Conservation (phyloP, 2,797 vertebrate genomes). For the Sebastes taczanowskii region DNA sequence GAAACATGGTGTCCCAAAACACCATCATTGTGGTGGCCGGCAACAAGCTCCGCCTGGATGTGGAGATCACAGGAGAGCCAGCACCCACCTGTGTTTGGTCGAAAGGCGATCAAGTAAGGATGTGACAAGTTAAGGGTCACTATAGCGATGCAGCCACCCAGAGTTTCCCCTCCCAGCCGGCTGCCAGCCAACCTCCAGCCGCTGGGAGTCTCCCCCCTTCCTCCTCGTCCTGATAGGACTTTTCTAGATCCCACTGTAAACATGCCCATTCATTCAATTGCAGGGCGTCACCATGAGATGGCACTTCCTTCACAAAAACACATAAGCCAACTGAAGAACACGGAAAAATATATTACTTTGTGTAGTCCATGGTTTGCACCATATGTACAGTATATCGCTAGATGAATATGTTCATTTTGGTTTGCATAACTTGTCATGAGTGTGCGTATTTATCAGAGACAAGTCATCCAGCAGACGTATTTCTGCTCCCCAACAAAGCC, state of each 20-base stretch:
- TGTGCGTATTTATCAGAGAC: no score
- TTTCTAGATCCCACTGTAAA: not conserved
- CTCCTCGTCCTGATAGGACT: not conserved
- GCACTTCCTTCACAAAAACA: no score
- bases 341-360: no score
- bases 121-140: not conserved
- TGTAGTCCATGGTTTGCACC: no score
- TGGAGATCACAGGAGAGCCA: conserved; percentile 91
- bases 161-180: not conserved
- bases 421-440: no score
- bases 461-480: not conserved
- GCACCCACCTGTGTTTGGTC: conserved; percentile 87
- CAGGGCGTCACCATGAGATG: no score
- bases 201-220: not conserved
- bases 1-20: conserved; percentile 88
- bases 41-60: conserved; percentile 92
- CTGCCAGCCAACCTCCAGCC: not conserved
- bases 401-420: no score
- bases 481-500: not conserved
- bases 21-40: conserved; percentile 92
- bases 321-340: no score
- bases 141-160: not conserved
- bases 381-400: no score
- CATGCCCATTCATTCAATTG: no score
- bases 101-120: conserved; percentile 80